Percentiles rank a stretch among this genome's conserved stretches.
These are phyloP conservation scores for Spialia ferax DNA, from an alignment of 2,888 invertebrate species.

Conservation along the genomic window DNA sequence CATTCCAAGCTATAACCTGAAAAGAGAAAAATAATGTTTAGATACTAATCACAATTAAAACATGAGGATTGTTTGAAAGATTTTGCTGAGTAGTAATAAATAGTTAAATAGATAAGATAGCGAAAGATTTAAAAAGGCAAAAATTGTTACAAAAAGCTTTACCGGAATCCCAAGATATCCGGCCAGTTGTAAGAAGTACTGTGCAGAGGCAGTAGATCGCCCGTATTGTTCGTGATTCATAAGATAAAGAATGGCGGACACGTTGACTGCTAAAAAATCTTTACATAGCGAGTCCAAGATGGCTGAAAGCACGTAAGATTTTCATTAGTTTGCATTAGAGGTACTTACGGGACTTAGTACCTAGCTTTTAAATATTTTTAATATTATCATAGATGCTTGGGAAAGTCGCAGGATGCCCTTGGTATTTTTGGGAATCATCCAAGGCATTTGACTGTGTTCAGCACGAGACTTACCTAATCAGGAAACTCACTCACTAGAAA, in stretches of 20 bases:
- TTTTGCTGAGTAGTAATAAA: too few species aligned
- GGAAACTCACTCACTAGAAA: too few species aligned
- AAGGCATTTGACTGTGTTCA: too few species aligned
- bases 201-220: slow-evolving; percentile 96
- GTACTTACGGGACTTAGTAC: too few species aligned
- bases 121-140: slow-evolving; percentile 4
- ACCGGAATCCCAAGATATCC: slow-evolving; percentile 97
- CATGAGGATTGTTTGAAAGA: background rate
- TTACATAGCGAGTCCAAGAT: slow-evolving; percentile 96
- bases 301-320: slow-evolving; percentile 86
- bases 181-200: slow-evolving; percentile 97
- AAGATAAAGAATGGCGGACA: slow-evolving; percentile 96
- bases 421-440: too few species aligned
- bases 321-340: slow-evolving; percentile 15
- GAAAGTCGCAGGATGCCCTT: too few species aligned
- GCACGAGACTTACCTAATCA: too few species aligned
- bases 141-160: slow-evolving; percentile 58
- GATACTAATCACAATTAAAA: background rate
- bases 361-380: too few species aligned
- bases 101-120: background rate
- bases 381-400: too few species aligned
- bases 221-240: slow-evolving; percentile 98
- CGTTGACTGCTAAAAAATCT: slow-evolving; percentile 95
- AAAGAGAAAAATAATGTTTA: slow-evolving; percentile 1
- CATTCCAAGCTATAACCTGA: slow-evolving; percentile 97